Percentiles rank a stretch among this genome's conserved stretches.
Evolutionary conservation across 35 echinoderm and acorn worm genomes (phyloP).

Genomic region (Ptychodera flava): DNA sequence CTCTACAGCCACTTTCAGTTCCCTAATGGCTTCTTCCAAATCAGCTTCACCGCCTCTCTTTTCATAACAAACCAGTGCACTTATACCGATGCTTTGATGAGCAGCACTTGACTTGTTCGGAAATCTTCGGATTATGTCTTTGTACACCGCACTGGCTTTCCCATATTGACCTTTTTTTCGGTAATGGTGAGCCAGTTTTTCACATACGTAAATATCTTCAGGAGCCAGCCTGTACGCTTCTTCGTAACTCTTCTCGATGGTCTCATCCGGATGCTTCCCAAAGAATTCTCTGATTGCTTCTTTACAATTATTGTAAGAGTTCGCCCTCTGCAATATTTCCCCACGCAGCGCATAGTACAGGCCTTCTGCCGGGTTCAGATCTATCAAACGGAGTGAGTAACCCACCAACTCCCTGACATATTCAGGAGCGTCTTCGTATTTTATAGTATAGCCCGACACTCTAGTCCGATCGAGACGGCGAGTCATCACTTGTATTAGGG

Average conservation of each 20-base stretch:
- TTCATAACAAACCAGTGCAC: background rate
- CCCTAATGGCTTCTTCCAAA: background rate
- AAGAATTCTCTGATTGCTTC: background rate
- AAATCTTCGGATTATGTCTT: background rate
- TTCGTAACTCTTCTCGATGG: background rate
- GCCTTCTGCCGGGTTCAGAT: background rate
- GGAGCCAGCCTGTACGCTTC: background rate
- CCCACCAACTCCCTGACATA: background rate
- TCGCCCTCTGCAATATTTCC: background rate
- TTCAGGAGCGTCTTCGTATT: background rate
- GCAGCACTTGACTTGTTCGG: background rate
- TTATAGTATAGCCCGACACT: background rate
- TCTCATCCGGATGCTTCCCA: background rate
- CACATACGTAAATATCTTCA: background rate
- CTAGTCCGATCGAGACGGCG: background rate
- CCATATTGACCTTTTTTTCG: background rate
- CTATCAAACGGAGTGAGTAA: background rate
- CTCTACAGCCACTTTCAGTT: background rate
- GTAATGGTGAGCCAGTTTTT: background rate
- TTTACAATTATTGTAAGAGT: background rate
- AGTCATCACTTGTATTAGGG: background rate
- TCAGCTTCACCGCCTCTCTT: background rate
- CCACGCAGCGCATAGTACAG: background rate
- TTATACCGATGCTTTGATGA: background rate
- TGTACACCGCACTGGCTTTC: background rate